Evolutionary conservation across 2,888 invertebrate genomes (phyloP).

Genomic region (Eupithecia vulgata): DNA sequence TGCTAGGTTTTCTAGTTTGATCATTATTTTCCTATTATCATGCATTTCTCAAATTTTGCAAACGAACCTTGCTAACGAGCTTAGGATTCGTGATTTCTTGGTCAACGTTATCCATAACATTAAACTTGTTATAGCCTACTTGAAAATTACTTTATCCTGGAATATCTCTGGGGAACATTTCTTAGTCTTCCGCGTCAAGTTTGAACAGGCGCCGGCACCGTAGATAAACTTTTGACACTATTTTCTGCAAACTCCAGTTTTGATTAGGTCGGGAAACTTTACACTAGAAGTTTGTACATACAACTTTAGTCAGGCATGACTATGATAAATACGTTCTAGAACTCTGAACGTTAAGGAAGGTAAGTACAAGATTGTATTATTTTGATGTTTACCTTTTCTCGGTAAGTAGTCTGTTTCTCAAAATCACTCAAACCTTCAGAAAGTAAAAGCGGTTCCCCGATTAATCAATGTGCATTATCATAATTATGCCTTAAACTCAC

Average conservation of each 20-base stretch:
- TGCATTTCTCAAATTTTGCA: constrained; percentile 1
- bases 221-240: constrained; percentile 68
- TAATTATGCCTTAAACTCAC: too few species aligned
- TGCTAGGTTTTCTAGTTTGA: neutral
- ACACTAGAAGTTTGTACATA: constrained; percentile 49
- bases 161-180: constrained; percentile 53
- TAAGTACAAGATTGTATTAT: neutral
- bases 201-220: constrained; percentile 52
- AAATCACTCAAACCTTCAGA: neutral
- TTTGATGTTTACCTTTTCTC: neutral
- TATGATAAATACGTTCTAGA: constrained; percentile 50
- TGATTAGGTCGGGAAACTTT: constrained; percentile 71
- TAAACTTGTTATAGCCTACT: constrained; percentile 34
- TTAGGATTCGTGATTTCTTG: constrained; percentile 11
- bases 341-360: constrained; percentile 14
- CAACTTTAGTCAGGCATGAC: constrained; percentile 47
- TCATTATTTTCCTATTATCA: neutral
- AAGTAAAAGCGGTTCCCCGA: neutral
- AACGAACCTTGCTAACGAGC: constrained; percentile 19
- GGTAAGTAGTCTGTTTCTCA: neutral
- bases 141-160: constrained; percentile 36
- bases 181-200: constrained; percentile 53
- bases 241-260: constrained; percentile 71
- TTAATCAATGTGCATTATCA: neutral
- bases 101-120: constrained; percentile 22